Conservation (phyloP, 2,113 vertebrate genomes). For the Meles meles region DNA sequence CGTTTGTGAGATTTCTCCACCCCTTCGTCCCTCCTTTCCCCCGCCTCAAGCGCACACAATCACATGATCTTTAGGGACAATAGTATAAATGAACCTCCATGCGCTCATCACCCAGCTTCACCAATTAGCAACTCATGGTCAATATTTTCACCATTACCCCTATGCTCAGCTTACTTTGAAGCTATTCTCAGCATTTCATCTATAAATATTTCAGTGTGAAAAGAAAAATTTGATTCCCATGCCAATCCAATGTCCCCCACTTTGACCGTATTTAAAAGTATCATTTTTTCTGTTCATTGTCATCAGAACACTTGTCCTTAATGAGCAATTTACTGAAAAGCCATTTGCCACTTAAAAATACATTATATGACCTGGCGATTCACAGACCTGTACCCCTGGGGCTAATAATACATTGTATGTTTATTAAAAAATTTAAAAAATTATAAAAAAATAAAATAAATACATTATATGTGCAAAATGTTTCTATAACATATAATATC, state of each 20-base stretch:
- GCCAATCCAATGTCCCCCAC: neutral
- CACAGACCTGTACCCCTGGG: too few species aligned
- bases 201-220: neutral
- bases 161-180: neutral
- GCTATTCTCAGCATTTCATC: neutral
- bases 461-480: neutral
- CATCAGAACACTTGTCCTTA: neutral
- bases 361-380: neutral
- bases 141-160: neutral
- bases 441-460: neutral
- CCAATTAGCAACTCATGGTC: neutral
- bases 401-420: too few species aligned
- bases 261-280: neutral
- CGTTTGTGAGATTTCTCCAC: neutral
- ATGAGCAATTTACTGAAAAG: neutral
- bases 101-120: neutral
- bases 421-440: too few species aligned
- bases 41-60: neutral
- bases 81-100: neutral
- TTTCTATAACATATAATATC: neutral
- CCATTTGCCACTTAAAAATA: neutral
- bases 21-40: neutral
- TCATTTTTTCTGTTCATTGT: neutral
- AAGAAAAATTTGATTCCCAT: neutral
- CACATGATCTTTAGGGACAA: neutral